Base-by-base conservation (phyloP, 2,797 vertebrate genomes). In the Sparus aurata region DNA sequence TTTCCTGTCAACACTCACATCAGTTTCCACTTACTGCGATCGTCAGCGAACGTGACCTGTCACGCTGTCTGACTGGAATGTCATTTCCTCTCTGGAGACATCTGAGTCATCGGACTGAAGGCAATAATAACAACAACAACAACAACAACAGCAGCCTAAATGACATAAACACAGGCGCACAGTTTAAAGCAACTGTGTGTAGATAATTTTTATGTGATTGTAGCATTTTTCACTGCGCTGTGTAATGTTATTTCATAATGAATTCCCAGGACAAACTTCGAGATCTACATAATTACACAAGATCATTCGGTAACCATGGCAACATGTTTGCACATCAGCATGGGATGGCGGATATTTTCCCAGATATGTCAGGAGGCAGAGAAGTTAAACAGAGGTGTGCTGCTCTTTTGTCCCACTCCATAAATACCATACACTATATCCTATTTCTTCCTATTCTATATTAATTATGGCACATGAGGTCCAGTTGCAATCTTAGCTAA, bases 1-100 rank as follows among this genome's bases (percentile, higher is more conserved):
- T 83, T 87, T 89, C 79, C 80, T 93, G 89, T 83, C 84, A 80
- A 75, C 67, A 84, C 50, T 86, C 84, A 72, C 65, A 81, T 87
- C 82, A 75, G 71, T 79, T 74, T 86, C 53, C 75, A 70, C 79
- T 76, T 43, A 55, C 80, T 71, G 83, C 20, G 41, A 80, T 77
- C 82, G 73, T 83, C 83, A 55, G 69, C 20, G 20, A 67, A 75
- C 53, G 64, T 70, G 85, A 85, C 86, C 85, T 23, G 82, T 87
- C 84, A 63, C 76, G 38, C 70, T 22, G 50, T 80, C 84, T 50
- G 68, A 83, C 82, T 78, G 76, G 67, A 79, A 86, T 82, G 69
- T 88, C 41, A 80, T 85, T 81, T 91, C 80, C 85, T 86, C 79
- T 79, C 65, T 45, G 49, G 69, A 79, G 77, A 82, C 66, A n/a